A percentile compares a stretch with the other conserved stretches of the same genome.
phyloP scores from a whole-genome alignment of 2,113 vertebrate species.

The Microcebus lehilahytsara region DNA sequence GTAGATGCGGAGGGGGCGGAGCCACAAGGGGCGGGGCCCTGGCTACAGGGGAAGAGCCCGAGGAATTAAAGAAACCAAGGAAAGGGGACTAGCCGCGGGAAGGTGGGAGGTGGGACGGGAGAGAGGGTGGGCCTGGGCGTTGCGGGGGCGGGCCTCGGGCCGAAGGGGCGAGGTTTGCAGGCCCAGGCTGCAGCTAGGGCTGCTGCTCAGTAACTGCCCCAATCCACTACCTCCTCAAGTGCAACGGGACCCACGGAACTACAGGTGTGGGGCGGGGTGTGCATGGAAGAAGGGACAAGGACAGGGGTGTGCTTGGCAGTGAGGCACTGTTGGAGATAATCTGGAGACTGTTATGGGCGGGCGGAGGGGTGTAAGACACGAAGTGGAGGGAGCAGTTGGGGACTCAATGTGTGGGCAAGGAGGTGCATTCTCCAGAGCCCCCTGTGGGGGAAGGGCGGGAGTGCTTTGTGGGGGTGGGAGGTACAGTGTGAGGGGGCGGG shows the following conservation, averaged over 20 bases:
- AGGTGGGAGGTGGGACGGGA: slow-evolving; percentile 59
- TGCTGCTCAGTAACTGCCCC: slow-evolving; percentile 55
- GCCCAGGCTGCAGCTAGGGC: slow-evolving; percentile 29
- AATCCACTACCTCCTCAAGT: slow-evolving; percentile 58
- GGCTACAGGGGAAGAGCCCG: neutral
- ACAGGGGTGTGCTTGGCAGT: slow-evolving; percentile 37
- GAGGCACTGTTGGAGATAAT: neutral
- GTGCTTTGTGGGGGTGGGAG: slow-evolving; percentile 29
- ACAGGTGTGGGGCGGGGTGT: slow-evolving; percentile 73
- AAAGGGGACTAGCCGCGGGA: neutral
- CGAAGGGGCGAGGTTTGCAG: slow-evolving; percentile 66
- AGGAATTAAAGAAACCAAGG: slow-evolving; percentile 48
- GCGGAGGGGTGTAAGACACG: neutral
- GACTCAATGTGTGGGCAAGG: neutral
- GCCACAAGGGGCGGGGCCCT: neutral
- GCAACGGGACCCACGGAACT: slow-evolving; percentile 68
- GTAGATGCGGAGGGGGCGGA: neutral
- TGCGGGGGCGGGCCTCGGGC: slow-evolving; percentile 57
- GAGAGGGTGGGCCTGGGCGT: slow-evolving; percentile 48
- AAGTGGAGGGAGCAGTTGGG: neutral
- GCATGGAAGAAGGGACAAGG: slow-evolving; percentile 16
- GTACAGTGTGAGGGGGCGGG: neutral
- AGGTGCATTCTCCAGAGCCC: neutral
- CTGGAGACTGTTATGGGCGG: neutral
- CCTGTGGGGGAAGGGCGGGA: slow-evolving; percentile 36